phyloP scores from a whole-genome alignment of 2,797 vertebrate species.

The Mormyrus proboscirostris region DNA sequence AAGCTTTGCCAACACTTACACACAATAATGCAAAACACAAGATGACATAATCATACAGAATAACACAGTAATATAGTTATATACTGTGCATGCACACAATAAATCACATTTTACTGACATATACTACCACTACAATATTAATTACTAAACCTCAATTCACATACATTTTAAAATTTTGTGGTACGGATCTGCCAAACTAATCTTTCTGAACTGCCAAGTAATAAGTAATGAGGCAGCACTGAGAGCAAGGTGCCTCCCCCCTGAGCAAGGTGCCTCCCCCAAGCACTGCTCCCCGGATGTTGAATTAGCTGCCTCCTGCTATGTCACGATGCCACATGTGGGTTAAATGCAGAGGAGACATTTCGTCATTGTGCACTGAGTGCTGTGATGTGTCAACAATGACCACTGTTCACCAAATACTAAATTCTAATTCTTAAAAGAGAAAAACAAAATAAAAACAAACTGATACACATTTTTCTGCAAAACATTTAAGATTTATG shows the following conservation, averaged over 20 bases:
- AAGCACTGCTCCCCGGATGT: neutral
- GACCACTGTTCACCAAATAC: neutral
- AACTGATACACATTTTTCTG: neutral
- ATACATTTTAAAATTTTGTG: neutral
- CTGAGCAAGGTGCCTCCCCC: neutral
- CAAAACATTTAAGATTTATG: neutral
- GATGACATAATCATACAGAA: neutral
- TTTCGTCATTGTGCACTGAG: neutral
- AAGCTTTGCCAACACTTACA: constrained; percentile 27
- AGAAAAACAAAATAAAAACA: neutral
- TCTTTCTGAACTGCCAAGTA: neutral
- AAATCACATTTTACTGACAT: neutral
- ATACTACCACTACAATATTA: neutral
- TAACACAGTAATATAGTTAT: neutral
- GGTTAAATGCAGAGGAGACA: neutral
- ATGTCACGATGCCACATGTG: neutral
- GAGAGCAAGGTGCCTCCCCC: neutral
- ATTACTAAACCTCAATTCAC: neutral
- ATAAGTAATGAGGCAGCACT: neutral
- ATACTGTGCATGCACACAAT: neutral
- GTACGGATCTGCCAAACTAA: neutral
- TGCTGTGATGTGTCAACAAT: neutral
- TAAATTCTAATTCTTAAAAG: neutral
- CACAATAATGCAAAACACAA: constrained; percentile 15
- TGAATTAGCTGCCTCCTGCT: neutral